These are phyloP conservation scores for Sarcophaga carnaria DNA, from an alignment of 2,888 invertebrate genomes.

Conservation along the genomic window DNA sequence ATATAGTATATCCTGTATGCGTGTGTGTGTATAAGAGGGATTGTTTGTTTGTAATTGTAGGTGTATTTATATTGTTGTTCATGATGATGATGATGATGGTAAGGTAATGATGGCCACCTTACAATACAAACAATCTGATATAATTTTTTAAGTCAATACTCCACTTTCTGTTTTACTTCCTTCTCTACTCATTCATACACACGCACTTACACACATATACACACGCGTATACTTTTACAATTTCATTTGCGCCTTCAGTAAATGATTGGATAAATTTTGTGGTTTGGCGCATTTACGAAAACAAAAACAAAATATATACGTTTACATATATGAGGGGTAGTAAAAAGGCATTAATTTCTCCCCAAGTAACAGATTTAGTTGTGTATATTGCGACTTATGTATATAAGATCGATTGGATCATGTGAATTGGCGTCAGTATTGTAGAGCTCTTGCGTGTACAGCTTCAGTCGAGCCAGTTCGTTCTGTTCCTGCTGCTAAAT, in stretches of 20 bases:
- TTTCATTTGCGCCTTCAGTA: conserved; percentile 31
- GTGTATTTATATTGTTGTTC: not conserved
- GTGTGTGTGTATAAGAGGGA: not conserved
- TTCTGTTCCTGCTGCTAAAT: too few relatives aligned
- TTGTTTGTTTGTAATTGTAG: not conserved
- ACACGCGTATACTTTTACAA: not conserved
- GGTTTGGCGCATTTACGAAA: conserved; percentile 57
- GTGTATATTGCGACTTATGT: too few relatives aligned
- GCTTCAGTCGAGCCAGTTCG: too few relatives aligned
- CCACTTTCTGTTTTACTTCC: not conserved
- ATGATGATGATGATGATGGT: not conserved
- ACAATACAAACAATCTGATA: not conserved
- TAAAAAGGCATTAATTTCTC: too few relatives aligned
- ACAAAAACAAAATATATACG: not conserved
- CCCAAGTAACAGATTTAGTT: too few relatives aligned
- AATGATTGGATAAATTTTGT: conserved; percentile 59
- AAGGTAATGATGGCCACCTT: not conserved
- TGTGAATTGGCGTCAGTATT: too few relatives aligned
- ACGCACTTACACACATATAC: not conserved
- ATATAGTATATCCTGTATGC: too few relatives aligned
- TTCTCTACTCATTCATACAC: not conserved
- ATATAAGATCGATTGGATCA: too few relatives aligned
- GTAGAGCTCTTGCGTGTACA: too few relatives aligned
- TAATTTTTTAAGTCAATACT: conserved; percentile 21
- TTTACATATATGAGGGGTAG: too few relatives aligned